Base-by-base conservation (phyloP, 2,888 invertebrate species). In the Chromoteleia sp. region DNA sequence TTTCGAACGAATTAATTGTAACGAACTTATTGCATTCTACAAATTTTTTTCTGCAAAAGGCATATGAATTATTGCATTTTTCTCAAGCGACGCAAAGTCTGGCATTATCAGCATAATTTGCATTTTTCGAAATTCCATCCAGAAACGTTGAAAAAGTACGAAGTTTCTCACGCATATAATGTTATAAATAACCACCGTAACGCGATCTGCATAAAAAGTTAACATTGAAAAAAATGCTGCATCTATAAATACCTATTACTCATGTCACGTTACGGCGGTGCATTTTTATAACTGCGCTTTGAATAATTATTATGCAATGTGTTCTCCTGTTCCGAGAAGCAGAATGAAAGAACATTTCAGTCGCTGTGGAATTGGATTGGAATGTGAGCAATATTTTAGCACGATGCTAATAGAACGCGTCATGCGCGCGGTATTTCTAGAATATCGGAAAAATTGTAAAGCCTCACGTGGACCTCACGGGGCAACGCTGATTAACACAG, bases 211-310 rank as follows among this genome's bases (percentile, higher is more conserved):
- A 21, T 33, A 33, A 63, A 50, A 63, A 63, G 12, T 17, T 0
- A 19, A 19, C 21, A 36, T 45, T n/a, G 25, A 39, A 65, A 52
- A 65, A 65, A 25, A 17, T n/a, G 14, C 8, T 21, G 50, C 21
- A 65, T 50, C 52, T 65, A 65, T 39, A 65, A 52, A 65, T 63
- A 63, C 48, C 7, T 48, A 48, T 63, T 63, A 45, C 43, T 61
- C 48, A 63, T 48, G 48, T 48, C 39, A 12, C 45, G 12, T 48
- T 63, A 33, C 61, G 10, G 33, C 61, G 6, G 21, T 30, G 19
- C 4, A 54, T 25, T 63, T 63, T 63, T 63, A 14, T 15, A 29
- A 41, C 10, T 36, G 2, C 5, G 45, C 45, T 48, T 63, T 63
- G 61, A 48, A 33, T 63, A 63, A 63, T 63, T 63, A 45, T 63